Base-by-base conservation (phyloP, 1,140 invertebrate species). In the Eubasilissa regina region DNA sequence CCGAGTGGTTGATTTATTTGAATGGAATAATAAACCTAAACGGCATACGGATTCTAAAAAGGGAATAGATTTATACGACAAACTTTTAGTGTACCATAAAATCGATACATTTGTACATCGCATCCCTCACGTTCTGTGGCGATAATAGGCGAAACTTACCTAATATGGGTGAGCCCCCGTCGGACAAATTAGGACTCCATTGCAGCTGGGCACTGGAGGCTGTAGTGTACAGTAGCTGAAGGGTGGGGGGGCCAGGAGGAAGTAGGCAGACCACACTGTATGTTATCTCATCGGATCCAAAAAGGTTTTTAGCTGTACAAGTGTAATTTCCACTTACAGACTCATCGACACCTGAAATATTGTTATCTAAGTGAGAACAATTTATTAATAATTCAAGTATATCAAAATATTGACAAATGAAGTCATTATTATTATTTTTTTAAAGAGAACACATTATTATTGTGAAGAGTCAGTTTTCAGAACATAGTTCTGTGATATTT, bases 301-400 rank as follows among this genome's bases (percentile, higher is more conserved):
- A 94, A 7, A 93, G 87, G 85, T 96, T 96, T 44, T 91, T 91
- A 0, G 93, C 94, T 0, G 91, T 91, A 84, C 95, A 97, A 8
- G 94, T 92, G 84, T 95, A 96, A 86, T 96, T 95, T 0, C 95
- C 95, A 56, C 92, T 91, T 3, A 91, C 85, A n/a, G 88, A 88
- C 75, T 88, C 87, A 62, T 90, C 90, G 12, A 89, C 82, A 84
- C 86, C 89, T 90, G 79, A n/a, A 66, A 64, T 35, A 35, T 1
- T 35, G 1, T 35, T 35, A 11, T 56, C 1, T 10, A 19, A 15
- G 3, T 56, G 15, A 17, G 1, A 55, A 8, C n/a, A 8, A 3
- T 55, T 7, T 17, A n/a, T 55, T 4, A 8, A 48, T 48, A 48
- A 48, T 48, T 13, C 47, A 13, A 48, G 47, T 48, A 48, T 48